A percentile compares a stretch with the other conserved stretches of the same genome.
Conservation (phyloP, 92 coral and sea anemone species). For the Heteractis magnifica region DNA sequence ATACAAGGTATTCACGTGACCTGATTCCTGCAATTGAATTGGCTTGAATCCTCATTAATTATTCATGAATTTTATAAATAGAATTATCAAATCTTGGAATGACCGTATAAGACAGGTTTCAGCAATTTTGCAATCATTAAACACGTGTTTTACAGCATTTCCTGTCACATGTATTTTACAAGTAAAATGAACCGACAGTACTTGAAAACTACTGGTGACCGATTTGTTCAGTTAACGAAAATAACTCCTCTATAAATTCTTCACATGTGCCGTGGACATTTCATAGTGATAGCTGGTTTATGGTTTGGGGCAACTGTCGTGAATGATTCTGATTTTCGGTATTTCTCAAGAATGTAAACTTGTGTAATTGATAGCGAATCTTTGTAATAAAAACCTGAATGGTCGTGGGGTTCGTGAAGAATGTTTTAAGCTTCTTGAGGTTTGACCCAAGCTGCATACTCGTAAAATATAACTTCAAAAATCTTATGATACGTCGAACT, state of each 20-base stretch:
- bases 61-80: too few relatives aligned
- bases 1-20: too few relatives aligned
- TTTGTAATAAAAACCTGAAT: too few relatives aligned
- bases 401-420: neutral
- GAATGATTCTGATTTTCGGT: neutral
- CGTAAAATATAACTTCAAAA: neutral
- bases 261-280: too few relatives aligned
- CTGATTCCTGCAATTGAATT: too few relatives aligned
- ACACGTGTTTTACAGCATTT: neutral
- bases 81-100: too few relatives aligned
- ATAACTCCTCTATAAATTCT: neutral
- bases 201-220: neutral
- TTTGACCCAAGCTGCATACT: neutral
- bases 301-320: neutral
- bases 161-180: neutral
- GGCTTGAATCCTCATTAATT: too few relatives aligned
- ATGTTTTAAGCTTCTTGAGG: neutral
- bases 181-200: neutral
- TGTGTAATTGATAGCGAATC: neutral
- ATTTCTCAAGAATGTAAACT: too few relatives aligned
- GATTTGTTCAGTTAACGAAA: neutral
- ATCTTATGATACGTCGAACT: neutral
- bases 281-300: too few relatives aligned
- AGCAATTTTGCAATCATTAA: neutral
- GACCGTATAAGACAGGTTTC: neutral